Conservation (phyloP, 2,888 invertebrate species). For the Lordiphosa andalusiaca region DNA sequence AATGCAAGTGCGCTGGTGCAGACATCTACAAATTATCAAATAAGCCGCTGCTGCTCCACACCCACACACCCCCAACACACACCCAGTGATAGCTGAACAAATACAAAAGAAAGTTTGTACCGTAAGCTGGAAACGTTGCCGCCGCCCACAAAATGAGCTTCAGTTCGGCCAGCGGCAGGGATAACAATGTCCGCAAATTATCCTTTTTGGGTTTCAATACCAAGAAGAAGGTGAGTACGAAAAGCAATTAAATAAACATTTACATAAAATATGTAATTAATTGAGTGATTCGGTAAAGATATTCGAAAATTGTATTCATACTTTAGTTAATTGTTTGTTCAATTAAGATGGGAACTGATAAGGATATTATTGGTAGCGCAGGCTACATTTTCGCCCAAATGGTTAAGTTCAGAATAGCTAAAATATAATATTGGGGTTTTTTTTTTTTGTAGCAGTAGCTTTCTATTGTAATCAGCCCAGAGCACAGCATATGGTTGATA, state of each 20-base stretch:
- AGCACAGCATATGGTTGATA: too few relatives aligned
- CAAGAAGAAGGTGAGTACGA: slow-evolving; percentile 80
- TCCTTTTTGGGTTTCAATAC: slow-evolving; percentile 87
- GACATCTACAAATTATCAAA: slow-evolving; percentile 55
- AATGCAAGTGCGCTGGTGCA: slow-evolving; percentile 46
- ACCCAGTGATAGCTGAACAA: background rate
- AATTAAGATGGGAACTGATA: too few relatives aligned
- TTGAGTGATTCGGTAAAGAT: background rate
- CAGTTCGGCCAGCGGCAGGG: slow-evolving; percentile 79
- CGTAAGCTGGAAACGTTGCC: slow-evolving; percentile 9
- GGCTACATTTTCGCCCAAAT: too few relatives aligned
- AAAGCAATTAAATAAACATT: background rate
- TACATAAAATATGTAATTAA: slow-evolving; percentile 7
- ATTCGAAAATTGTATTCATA: too few relatives aligned
- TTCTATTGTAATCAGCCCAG: too few relatives aligned
- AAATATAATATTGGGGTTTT: too few relatives aligned
- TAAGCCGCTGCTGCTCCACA: slow-evolving; percentile 16
- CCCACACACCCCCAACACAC: too few relatives aligned
- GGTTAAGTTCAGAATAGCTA: too few relatives aligned
- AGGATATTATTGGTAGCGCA: too few relatives aligned
- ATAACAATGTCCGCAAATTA: slow-evolving; percentile 85
- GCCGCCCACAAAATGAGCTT: slow-evolving; percentile 65
- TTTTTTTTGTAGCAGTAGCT: too few relatives aligned
- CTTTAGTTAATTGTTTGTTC: too few relatives aligned
- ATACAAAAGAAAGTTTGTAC: background rate